These are phyloP conservation scores for Micromussa lordhowensis DNA, from an alignment of 92 coral and sea anemone genomes.

Conservation along the genomic window DNA sequence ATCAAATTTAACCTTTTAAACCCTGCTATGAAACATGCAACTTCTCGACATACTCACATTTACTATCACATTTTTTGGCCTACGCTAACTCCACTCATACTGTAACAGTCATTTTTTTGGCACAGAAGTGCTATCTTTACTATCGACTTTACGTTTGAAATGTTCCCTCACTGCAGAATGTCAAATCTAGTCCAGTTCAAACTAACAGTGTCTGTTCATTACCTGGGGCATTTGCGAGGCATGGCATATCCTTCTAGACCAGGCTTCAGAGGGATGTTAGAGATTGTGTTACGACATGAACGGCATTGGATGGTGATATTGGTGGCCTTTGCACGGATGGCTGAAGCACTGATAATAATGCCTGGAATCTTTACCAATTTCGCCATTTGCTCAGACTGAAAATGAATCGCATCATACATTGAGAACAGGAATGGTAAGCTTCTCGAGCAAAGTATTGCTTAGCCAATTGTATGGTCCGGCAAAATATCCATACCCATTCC, in stretches of 20 bases:
- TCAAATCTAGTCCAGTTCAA: not conserved
- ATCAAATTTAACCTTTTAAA: not conserved
- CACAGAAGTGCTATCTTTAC: too few relatives aligned
- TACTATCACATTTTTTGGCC: too few relatives aligned
- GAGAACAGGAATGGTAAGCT: not conserved
- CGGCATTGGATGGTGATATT: constrained; percentile 97
- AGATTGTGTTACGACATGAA: constrained; percentile 91
- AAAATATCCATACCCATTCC: too few relatives aligned
- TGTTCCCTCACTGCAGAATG: too few relatives aligned
- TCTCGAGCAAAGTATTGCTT: not conserved
- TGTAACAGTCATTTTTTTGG: too few relatives aligned
- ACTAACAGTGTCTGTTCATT: not conserved
- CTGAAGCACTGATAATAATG: constrained; percentile 96
- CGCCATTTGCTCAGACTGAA: constrained; percentile 97
- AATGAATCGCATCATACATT: not conserved
- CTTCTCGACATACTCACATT: not conserved
- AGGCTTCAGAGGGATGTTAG: constrained; percentile 93
- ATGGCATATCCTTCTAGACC: constrained; percentile 98
- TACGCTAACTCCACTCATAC: too few relatives aligned
- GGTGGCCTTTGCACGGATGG: constrained; percentile 97
- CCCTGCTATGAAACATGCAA: not conserved
- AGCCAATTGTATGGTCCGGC: too few relatives aligned
- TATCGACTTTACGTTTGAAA: too few relatives aligned
- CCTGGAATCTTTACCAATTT: constrained; percentile 95
- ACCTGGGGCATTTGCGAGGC: constrained; percentile 99